phyloP scores from a whole-genome alignment of 2,113 vertebrate species.

The Raja brachyura region DNA sequence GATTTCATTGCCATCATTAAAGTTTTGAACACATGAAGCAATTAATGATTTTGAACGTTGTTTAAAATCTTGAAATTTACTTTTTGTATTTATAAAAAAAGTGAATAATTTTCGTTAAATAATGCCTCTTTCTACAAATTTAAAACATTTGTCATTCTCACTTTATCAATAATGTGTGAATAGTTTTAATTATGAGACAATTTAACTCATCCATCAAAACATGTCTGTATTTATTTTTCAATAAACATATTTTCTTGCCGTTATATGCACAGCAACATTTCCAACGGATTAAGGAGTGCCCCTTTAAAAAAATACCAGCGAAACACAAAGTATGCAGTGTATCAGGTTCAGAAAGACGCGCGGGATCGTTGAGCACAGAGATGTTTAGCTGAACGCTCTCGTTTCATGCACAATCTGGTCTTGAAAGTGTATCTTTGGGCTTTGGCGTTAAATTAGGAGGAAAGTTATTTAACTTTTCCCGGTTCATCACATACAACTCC shows the following conservation, averaged over 20 bases:
- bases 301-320: constrained; percentile 1
- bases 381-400: not conserved
- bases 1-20: not conserved
- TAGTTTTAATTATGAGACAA: not conserved
- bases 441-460: too few relatives aligned
- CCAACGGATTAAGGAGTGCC: not conserved
- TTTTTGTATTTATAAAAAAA: not conserved
- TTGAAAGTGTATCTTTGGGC: not conserved
- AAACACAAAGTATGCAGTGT: constrained; percentile 29
- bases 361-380: not conserved
- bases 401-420: not conserved
- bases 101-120: not conserved
- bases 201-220: not conserved
- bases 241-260: not conserved
- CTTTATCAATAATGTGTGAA: not conserved
- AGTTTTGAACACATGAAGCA: not conserved
- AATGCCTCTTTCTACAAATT: not conserved
- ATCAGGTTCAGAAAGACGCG: not conserved
- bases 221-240: too few relatives aligned
- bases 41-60: not conserved
- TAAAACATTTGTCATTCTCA: not conserved
- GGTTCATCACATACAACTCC: not conserved
- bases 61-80: not conserved
- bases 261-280: not conserved
- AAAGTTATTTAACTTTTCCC: not conserved